These are phyloP conservation scores for Eurytoma adleriae DNA, from an alignment of 2,888 invertebrate genomes.

Conservation along the genomic window DNA sequence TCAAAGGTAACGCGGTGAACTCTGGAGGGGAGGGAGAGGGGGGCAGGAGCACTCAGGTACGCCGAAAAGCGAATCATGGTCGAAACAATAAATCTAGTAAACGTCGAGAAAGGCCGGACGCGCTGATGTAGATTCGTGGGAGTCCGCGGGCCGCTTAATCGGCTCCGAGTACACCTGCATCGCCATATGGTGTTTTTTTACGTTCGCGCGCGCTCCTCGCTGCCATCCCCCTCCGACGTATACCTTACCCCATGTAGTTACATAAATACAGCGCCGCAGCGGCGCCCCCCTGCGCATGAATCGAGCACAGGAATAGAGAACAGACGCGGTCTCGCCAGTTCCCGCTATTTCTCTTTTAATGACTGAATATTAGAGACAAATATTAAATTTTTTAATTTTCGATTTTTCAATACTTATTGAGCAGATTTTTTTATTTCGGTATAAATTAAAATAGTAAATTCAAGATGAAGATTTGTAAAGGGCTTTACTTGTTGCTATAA, in stretches of 20 bases:
- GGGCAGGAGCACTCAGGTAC: conserved; percentile 42
- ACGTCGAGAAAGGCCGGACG: conserved; percentile 63
- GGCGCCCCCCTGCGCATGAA: conserved; percentile 54
- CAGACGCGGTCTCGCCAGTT: conserved; percentile 7
- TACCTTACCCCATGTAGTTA: conserved; percentile 58
- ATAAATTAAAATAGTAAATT: too few species aligned
- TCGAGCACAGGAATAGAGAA: conserved; percentile 1
- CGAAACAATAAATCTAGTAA: conserved; percentile 73
- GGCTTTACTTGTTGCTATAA: too few species aligned
- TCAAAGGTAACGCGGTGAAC: background rate
- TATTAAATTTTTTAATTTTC: too few species aligned
- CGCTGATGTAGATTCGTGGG: conserved; percentile 75
- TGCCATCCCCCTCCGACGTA: conserved; percentile 34
- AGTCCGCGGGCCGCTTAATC: conserved; percentile 68
- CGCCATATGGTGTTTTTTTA: conserved; percentile 74
- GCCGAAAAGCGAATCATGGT: conserved; percentile 66
- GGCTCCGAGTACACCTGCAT: conserved; percentile 70
- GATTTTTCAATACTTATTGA: too few species aligned
- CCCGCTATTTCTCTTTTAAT: background rate
- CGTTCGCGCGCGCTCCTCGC: conserved; percentile 38
- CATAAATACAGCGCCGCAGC: conserved; percentile 61
- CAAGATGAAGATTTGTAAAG: too few species aligned
- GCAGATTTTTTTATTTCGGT: too few species aligned
- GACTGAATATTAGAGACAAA: background rate
- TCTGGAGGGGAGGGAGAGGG: background rate